Percentiles rank a stretch among this genome's conserved stretches.
Conservation (phyloP, 2,888 invertebrate species). For the Arrhopalites spinosus region DNA sequence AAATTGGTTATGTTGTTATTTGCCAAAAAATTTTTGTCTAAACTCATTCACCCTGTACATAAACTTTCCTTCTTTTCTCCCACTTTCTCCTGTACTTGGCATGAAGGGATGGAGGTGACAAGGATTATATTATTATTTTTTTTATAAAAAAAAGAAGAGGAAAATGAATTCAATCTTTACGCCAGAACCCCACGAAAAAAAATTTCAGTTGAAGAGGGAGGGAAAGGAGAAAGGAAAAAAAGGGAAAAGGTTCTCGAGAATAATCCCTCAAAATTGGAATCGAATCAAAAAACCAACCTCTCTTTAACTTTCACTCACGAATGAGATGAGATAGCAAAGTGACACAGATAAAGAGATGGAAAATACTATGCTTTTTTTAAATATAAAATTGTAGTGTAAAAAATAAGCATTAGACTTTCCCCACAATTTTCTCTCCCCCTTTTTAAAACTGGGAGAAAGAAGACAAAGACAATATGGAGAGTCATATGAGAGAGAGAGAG, state of each 20-base stretch:
- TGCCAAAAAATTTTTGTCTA: too few species aligned
- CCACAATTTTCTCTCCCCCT: too few species aligned
- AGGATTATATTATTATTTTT: not conserved
- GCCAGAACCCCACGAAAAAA: not conserved
- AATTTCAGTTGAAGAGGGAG: not conserved
- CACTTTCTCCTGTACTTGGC: conserved; percentile 4
- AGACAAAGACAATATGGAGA: not conserved
- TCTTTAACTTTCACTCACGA: too few species aligned
- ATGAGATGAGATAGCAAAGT: conserved; percentile 1
- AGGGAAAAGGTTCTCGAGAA: not conserved
- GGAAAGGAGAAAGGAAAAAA: conserved; percentile 8
- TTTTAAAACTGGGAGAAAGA: not conserved
- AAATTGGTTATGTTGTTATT: too few species aligned
- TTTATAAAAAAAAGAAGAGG: not conserved
- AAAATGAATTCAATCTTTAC: conserved; percentile 5
- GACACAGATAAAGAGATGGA: not conserved
- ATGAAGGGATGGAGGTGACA: conserved; percentile 6
- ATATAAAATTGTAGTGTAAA: too few species aligned
- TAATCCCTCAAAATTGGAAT: conserved; percentile 12
- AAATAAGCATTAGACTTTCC: too few species aligned
- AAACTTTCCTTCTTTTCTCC: not conserved
- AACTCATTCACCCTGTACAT: too few species aligned
- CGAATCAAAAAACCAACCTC: not conserved
- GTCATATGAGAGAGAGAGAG: not conserved
- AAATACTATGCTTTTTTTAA: not conserved